These are phyloP conservation scores for Crossocerus cetratus DNA, from an alignment of 2,888 invertebrate species.

Conservation along the genomic window DNA sequence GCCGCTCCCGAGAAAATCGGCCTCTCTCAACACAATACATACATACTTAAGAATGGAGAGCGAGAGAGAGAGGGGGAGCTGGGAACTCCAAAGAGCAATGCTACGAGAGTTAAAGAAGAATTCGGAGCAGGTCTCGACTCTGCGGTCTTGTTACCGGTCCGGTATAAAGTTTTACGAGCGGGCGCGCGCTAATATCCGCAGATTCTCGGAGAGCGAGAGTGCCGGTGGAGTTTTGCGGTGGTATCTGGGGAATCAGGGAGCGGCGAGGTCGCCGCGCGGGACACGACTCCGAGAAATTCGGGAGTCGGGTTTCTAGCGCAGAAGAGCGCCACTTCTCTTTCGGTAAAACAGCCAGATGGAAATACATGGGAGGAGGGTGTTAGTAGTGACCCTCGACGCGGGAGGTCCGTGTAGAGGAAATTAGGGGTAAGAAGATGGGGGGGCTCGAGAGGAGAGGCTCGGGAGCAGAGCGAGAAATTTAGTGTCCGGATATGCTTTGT, in stretches of 20 bases:
- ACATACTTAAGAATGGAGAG: too few relatives aligned
- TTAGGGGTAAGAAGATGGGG: conserved; percentile 46
- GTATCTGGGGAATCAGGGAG: background rate
- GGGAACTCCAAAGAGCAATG: too few relatives aligned
- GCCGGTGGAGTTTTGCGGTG: too few relatives aligned
- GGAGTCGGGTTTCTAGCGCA: conserved; percentile 38
- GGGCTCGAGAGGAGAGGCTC: conserved; percentile 18
- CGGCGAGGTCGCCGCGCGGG: background rate
- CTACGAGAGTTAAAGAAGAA: background rate
- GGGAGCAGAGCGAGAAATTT: conserved; percentile 51
- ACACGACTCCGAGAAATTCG: conserved; percentile 36
- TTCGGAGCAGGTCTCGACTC: background rate
- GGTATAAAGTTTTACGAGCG: background rate
- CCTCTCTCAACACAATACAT: too few relatives aligned
- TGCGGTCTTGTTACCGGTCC: background rate
- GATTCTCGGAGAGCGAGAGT: background rate
- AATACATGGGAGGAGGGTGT: conserved; percentile 39
- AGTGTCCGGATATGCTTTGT: conserved; percentile 49
- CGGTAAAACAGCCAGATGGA: conserved; percentile 44
- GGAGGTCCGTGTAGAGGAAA: conserved; percentile 60
- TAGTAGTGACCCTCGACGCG: conserved; percentile 55
- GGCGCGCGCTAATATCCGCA: background rate
- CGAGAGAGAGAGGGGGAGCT: too few relatives aligned
- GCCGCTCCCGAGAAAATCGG: background rate
- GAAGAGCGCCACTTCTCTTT: conserved; percentile 22